Evolutionary conservation across 2,113 vertebrate genomes (phyloP).

Genomic region (Cichladusa arquata): DNA sequence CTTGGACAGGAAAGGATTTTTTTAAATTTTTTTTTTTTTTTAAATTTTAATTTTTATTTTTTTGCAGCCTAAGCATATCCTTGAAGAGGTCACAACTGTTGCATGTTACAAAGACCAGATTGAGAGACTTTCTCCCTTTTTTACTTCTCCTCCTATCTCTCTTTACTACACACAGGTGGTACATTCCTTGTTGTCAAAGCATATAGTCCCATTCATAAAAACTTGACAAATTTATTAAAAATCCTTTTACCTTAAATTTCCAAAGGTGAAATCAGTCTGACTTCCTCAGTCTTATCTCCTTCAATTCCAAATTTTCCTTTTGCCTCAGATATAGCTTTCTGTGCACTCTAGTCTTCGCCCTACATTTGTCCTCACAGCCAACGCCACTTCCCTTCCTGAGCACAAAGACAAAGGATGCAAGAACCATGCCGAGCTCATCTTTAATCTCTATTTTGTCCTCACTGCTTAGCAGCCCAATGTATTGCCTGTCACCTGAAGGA

Average conservation of each 20-base stretch:
- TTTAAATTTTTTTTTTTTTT: too few species aligned
- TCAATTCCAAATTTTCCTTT: neutral
- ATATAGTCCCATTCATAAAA: neutral
- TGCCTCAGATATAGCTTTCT: neutral
- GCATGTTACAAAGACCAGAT: neutral
- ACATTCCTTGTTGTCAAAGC: neutral
- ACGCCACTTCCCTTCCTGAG: neutral
- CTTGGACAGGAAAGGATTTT: neutral
- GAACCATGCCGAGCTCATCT: neutral
- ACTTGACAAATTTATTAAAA: neutral
- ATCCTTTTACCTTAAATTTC: neutral
- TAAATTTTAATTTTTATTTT: neutral
- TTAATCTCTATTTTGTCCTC: neutral
- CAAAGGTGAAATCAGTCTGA: neutral
- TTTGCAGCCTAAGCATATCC: neutral
- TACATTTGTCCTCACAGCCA: neutral
- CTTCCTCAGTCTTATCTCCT: neutral
- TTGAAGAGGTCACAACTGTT: neutral
- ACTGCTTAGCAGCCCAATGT: neutral
- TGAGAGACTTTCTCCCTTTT: neutral
- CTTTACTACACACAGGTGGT: neutral
- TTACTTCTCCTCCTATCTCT: neutral
- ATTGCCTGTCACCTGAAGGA: slow-evolving; percentile 31
- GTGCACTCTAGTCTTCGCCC: neutral
- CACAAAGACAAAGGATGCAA: neutral